phyloP scores from a whole-genome alignment of 2,888 invertebrate species.

The Halictus quadricinctus region DNA sequence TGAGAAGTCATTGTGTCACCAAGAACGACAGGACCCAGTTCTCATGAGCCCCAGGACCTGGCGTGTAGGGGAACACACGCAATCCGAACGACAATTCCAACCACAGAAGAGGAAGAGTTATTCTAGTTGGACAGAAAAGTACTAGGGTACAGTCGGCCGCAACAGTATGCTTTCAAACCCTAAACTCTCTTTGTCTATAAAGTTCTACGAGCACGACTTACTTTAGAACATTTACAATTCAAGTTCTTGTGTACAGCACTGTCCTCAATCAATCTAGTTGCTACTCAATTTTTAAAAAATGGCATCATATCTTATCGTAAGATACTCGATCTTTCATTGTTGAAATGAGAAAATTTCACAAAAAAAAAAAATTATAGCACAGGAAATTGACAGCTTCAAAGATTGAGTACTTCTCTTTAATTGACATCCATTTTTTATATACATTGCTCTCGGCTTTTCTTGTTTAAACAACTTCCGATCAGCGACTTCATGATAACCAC shows the following conservation, averaged over 20 bases:
- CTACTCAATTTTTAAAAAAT: too few relatives aligned
- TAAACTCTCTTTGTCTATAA: not conserved
- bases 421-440: too few relatives aligned
- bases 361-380: too few relatives aligned
- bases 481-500: too few relatives aligned
- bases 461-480: too few relatives aligned
- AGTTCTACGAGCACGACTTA: not conserved
- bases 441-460: too few relatives aligned
- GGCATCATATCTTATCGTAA: too few relatives aligned
- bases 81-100: slow-evolving; percentile 6
- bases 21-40: slow-evolving; percentile 42
- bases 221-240: not conserved
- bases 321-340: too few relatives aligned
- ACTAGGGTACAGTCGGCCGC: not conserved
- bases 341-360: too few relatives aligned
- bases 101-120: not conserved
- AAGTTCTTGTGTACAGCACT: not conserved
- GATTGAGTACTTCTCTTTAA: too few relatives aligned
- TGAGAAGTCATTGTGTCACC: slow-evolving; percentile 53
- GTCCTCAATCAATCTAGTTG: too few relatives aligned
- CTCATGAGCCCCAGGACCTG: slow-evolving; percentile 36
- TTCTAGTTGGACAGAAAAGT: not conserved
- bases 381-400: too few relatives aligned
- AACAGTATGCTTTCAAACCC: not conserved
- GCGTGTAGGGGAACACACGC: slow-evolving; percentile 24